Evolutionary conservation across 1,140 invertebrate genomes (phyloP), one percentile per base, ranked within the genome.

Genomic region (Stegodyphus dumicola): DNA sequence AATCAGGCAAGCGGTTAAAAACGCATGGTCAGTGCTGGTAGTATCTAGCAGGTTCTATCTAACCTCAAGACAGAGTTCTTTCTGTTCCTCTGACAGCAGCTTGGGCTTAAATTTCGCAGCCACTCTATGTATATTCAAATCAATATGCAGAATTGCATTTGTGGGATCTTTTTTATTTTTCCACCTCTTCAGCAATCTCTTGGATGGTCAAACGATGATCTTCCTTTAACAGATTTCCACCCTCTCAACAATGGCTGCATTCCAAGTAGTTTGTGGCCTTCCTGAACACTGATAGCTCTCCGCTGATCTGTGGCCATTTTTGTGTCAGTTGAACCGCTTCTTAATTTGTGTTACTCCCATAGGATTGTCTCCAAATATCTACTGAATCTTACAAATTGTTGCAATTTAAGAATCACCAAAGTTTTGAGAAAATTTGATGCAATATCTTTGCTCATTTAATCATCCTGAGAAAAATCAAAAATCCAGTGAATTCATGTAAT

Each of bases 281-380:
- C 79, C 79, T 17, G 87, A 87, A 85, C 49, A 76, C 65, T 5
- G 56, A n/a, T 88, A 66, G 52, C 87, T 87, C 49, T 87, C 88
- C 86, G 88, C 88, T 71, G 80, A 88, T 86, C 71, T 88, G 75
- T 69, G 65, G 81, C 84, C 87, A 86, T 87, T 77, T 89, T 87
- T 89, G 70, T 89, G 89, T 52, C 76, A 67, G 80, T 88, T 88
- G 65, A 87, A 86, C 88, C 86, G 87, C 88, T 88, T 69, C 10
- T 89, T 88, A 54, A 89, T 89, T 56, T 76, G 87, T 83, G 88
- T 74, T 56, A 67, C 77, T 70, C 87, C 80, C 88, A 89, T 88
- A 51, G 86, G 86, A 86, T 88, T 88, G 17, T 89, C 86, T 53
- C 86, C 83, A 76, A 88, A 89, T 66, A 85, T 77, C 65, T 86